Percentiles rank a stretch among this genome's conserved stretches.
phyloP scores from a whole-genome alignment of 2,113 vertebrate species.

The Rhea americana region DNA sequence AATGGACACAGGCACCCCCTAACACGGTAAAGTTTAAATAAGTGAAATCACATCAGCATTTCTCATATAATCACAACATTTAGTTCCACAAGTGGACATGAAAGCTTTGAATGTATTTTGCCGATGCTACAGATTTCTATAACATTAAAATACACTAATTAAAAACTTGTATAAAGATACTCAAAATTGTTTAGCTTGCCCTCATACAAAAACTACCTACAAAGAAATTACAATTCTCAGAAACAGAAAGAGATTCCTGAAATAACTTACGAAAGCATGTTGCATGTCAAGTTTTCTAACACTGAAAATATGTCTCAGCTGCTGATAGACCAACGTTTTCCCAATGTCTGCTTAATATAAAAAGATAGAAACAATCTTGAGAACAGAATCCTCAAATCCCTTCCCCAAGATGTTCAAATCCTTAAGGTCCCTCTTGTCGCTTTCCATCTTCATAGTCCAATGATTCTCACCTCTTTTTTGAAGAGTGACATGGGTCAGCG shows the following conservation, averaged over 20 bases:
- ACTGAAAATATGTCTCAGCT: background rate
- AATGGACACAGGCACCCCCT: background rate
- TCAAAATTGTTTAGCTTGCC: background rate
- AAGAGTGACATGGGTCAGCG: background rate
- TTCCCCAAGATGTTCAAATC: background rate
- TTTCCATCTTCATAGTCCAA: background rate
- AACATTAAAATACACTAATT: background rate
- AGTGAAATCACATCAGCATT: background rate
- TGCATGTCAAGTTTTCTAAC: background rate
- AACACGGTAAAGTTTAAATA: background rate
- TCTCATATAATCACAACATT: background rate
- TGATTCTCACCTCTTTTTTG: background rate
- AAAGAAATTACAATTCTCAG: background rate
- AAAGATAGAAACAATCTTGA: background rate
- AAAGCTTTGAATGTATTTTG: background rate
- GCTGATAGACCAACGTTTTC: background rate
- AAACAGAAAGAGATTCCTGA: background rate
- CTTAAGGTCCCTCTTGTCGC: background rate
- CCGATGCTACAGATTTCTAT: background rate
- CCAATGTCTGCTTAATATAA: background rate
- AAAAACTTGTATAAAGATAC: background rate
- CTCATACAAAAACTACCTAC: background rate
- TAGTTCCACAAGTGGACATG: background rate
- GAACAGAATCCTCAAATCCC: background rate
- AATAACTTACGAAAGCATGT: background rate